Conservation (phyloP, 1,140 invertebrate species). For the Danaus melanippus region DNA sequence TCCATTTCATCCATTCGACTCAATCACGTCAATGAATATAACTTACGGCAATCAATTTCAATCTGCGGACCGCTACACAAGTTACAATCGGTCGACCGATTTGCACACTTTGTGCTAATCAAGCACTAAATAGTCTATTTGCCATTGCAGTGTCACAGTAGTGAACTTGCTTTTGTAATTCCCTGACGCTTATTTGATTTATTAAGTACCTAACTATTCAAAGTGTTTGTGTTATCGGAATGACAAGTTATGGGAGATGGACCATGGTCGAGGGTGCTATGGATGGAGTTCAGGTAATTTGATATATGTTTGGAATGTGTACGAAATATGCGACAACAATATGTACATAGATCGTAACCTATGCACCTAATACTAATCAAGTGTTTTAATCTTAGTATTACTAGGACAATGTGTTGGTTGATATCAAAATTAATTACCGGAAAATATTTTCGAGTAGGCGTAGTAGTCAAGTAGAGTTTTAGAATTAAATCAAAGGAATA, state of each 20-base stretch:
- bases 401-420: too few relatives aligned
- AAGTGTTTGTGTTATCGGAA: slow-evolving; percentile 17
- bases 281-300: slow-evolving; percentile 47
- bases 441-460: too few relatives aligned
- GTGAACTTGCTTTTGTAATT: slow-evolving; percentile 31
- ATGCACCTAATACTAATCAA: too few relatives aligned
- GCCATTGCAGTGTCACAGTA: slow-evolving; percentile 32
- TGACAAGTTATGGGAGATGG: slow-evolving; percentile 60
- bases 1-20: slow-evolving; percentile 54
- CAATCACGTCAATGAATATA: slow-evolving; percentile 61
- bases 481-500: too few relatives aligned
- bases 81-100: slow-evolving; percentile 35
- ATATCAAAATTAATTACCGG: too few relatives aligned
- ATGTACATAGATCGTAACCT: too few relatives aligned
- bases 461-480: too few relatives aligned
- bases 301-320: too few relatives aligned
- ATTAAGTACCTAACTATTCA: slow-evolving; percentile 5
- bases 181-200: slow-evolving; percentile 21
- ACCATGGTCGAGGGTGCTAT: slow-evolving; percentile 52
- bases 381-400: too few relatives aligned
- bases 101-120: slow-evolving; percentile 66
- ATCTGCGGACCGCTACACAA: slow-evolving; percentile 29
- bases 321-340: too few relatives aligned
- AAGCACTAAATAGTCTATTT: slow-evolving; percentile 63
- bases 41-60: slow-evolving; percentile 62